Conservation (phyloP, 2,888 invertebrate genomes). For the Diachrysia chrysitis region DNA sequence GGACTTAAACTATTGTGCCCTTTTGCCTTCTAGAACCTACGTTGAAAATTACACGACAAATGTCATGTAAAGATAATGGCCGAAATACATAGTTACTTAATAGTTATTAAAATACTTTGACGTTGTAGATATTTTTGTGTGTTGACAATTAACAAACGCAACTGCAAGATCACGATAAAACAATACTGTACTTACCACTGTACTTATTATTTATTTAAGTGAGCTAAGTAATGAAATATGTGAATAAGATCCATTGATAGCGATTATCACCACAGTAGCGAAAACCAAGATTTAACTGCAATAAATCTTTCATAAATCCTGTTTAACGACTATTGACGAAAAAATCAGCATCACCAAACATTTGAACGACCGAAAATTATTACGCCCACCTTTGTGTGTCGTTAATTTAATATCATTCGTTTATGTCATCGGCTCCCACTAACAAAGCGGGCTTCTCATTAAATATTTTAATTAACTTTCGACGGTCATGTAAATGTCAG, state of each 20-base stretch:
- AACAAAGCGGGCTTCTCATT: constrained; percentile 81
- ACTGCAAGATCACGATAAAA: too few relatives aligned
- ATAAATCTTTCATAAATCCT: constrained; percentile 36
- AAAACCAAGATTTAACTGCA: background rate
- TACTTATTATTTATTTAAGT: too few relatives aligned
- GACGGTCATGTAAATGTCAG: constrained; percentile 78
- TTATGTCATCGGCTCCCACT: constrained; percentile 81
- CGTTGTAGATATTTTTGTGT: background rate
- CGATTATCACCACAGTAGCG: constrained; percentile 35
- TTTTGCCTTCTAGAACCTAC: constrained; percentile 50
- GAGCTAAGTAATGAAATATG: too few relatives aligned
- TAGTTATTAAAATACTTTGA: background rate
- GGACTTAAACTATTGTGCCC: constrained; percentile 70
- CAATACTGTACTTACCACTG: too few relatives aligned
- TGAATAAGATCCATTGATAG: too few relatives aligned
- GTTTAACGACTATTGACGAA: constrained; percentile 8
- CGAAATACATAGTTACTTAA: background rate
- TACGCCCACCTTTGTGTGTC: constrained; percentile 80
- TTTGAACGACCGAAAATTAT: constrained; percentile 65
- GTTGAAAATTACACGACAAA: constrained; percentile 49
- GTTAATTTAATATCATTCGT: constrained; percentile 86
- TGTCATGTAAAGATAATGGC: background rate
- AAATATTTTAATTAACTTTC: constrained; percentile 88
- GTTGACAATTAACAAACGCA: too few relatives aligned
- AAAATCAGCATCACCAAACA: constrained; percentile 58